These are phyloP conservation scores for Archegozetes longisetosus DNA, from an alignment of 1,140 invertebrate species.

Conservation along the genomic window DNA sequence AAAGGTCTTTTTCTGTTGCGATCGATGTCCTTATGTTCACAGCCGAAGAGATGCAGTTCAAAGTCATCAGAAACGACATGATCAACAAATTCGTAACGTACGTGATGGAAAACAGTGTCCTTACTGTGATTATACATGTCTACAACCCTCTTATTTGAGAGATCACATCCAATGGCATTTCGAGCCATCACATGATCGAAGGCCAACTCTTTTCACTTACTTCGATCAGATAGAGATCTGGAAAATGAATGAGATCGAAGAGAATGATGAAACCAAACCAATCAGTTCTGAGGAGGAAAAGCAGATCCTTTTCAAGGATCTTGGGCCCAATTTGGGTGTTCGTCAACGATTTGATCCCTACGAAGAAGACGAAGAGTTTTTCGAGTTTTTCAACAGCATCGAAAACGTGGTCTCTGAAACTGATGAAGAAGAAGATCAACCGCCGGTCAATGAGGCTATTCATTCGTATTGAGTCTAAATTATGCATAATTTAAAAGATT, in stretches of 20 bases:
- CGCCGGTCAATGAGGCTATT: not conserved
- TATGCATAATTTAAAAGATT: too few relatives aligned
- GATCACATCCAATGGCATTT: conserved; percentile 68
- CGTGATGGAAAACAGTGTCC: conserved; percentile 47
- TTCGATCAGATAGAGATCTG: conserved; percentile 41
- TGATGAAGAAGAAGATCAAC: not conserved
- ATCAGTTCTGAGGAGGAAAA: conserved; percentile 6
- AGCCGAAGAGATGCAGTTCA: conserved; percentile 50
- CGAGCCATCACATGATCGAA: conserved; percentile 24
- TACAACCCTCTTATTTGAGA: conserved; percentile 53
- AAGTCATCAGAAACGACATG: conserved; percentile 55
- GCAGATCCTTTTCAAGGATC: conserved; percentile 17
- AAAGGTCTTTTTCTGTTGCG: conserved; percentile 40
- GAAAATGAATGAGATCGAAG: too few relatives aligned
- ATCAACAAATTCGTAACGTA: conserved; percentile 25
- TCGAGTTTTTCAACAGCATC: not conserved
- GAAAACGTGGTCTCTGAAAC: not conserved
- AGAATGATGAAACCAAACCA: conserved; percentile 12
- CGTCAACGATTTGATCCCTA: not conserved
- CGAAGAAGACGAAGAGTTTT: not conserved
- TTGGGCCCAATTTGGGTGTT: not conserved
- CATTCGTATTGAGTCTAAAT: not conserved
- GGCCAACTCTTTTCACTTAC: conserved; percentile 29
- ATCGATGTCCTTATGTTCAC: conserved; percentile 58
- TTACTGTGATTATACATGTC: conserved; percentile 65